These are phyloP conservation scores for Trematomus bernacchii DNA, from an alignment of 2,797 vertebrate species.

Conservation along the genomic window DNA sequence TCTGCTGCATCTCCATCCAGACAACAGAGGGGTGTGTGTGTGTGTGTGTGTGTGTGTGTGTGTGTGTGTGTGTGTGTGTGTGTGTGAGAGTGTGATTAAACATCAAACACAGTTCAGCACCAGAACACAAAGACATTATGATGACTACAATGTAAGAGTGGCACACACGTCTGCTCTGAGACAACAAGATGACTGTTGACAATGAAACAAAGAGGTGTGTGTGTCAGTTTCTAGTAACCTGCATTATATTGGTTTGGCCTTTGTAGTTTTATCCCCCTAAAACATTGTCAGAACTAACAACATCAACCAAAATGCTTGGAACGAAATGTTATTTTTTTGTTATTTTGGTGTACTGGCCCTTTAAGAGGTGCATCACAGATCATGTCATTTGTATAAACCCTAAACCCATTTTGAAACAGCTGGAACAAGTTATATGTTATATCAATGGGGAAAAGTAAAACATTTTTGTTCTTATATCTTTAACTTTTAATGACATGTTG, in stretches of 20 bases:
- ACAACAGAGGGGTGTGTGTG: slow-evolving; percentile 18
- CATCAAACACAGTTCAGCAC: slow-evolving; percentile 27
- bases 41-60: neutral
- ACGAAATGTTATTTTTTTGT: neutral
- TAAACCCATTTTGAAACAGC: accelerated
- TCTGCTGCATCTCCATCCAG: slow-evolving; percentile 34
- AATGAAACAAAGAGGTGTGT: slow-evolving; percentile 4
- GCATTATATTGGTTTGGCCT: neutral
- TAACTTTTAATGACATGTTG: neutral
- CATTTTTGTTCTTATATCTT: neutral
- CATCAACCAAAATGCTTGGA: neutral
- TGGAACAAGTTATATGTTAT: neutral
- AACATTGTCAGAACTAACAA: neutral
- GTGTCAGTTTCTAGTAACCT: neutral
- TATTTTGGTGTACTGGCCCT: neutral
- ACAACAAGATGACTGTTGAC: neutral
- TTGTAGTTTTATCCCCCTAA: neutral
- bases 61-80: slow-evolving; percentile 6
- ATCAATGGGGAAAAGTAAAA: neutral
- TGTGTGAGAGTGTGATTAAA: slow-evolving; percentile 19
- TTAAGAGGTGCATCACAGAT: neutral
- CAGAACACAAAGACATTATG: slow-evolving; percentile 20
- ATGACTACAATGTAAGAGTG: slow-evolving; percentile 11
- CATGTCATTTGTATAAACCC: too few relatives aligned
- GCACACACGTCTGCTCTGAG: neutral